Evolutionary conservation across 2,113 vertebrate species (phyloP), one percentile per base, ranked within the genome.

Genomic region (Morone saxatilis): DNA sequence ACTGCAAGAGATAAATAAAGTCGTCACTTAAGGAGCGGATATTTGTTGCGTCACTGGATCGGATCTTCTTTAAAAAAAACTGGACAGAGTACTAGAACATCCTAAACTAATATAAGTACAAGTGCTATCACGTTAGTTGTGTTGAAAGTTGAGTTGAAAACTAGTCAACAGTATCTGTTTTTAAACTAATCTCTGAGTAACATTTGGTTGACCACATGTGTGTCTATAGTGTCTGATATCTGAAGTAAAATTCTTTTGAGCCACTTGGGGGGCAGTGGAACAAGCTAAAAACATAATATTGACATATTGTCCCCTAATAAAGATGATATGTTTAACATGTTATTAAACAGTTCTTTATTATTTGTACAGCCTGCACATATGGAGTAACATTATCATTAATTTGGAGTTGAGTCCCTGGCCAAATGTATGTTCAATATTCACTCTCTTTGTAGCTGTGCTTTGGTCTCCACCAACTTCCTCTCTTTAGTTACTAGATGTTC

Each of bases 1-100:
- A 99, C 98, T 99, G 95, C 0, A 89, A 89, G 74, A 89, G 6
- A 71, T 6, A 84, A 31, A 85, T 20, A 12, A 59, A 40, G 17
- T 14, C 3, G 1, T 45, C 40, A 36, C 4, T 59, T 47, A 11
- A 61, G 20, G 12, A 38, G 53, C 51, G 40, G 57, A 79, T n/a
- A 54, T 40, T 45, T 82, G 1, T 0, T 17, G 3, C 20, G n/a
- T 54, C 19, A 61, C 20, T 76, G 19, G 9, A 56, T 66, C 38
- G 25, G 13, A 13, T 53, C 20, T 77, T 11, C 22, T 67, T n/a
- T 71, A 40, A 54, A 71, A 16, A 31, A 31, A 31, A 31, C 31
- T 31, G 31, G 31, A 31, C 31, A 31, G 31, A 31, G 31, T 31
- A 31, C 31, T 31, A 31, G 31, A 31, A 31, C 31, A 31, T 31